These are phyloP conservation scores for Sarcophaga subvicina DNA, from an alignment of 2,888 invertebrate genomes.

Conservation along the genomic window DNA sequence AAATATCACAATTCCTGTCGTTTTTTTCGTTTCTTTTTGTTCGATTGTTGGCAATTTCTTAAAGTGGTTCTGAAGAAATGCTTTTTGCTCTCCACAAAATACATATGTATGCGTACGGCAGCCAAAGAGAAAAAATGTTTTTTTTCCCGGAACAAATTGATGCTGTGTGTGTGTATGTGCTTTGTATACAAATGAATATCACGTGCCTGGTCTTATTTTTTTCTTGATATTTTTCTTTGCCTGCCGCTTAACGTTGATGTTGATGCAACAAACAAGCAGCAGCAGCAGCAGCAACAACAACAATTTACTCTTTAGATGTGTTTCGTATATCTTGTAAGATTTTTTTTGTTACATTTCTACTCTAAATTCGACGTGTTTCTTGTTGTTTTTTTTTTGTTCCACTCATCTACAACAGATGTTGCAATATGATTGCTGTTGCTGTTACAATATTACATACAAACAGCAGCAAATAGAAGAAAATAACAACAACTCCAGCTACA, in stretches of 20 bases:
- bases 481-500: neutral
- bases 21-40: neutral
- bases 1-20: conserved; percentile 38
- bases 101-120: neutral
- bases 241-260: conserved; percentile 58
- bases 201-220: conserved; percentile 46
- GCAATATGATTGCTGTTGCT: conserved; percentile 51
- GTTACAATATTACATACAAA: conserved; percentile 20
- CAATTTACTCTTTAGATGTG: conserved; percentile 29
- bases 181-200: conserved; percentile 68
- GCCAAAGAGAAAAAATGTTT: neutral
- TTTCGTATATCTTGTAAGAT: neutral
- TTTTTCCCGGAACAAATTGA: conserved; percentile 53
- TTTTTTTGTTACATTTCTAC: neutral
- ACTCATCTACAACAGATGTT: conserved; percentile 67
- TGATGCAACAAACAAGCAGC: conserved; percentile 60
- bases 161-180: conserved; percentile 28
- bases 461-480: neutral
- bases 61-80: conserved; percentile 55
- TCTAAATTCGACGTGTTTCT: neutral
- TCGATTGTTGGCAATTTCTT: conserved; percentile 55
- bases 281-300: conserved; percentile 10
- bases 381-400: conserved; percentile 14
- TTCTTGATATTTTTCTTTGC: neutral
- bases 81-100: neutral